These are phyloP conservation scores for Podarcis lilfordi DNA, from an alignment of 2,797 vertebrate species.

Conservation along the genomic window DNA sequence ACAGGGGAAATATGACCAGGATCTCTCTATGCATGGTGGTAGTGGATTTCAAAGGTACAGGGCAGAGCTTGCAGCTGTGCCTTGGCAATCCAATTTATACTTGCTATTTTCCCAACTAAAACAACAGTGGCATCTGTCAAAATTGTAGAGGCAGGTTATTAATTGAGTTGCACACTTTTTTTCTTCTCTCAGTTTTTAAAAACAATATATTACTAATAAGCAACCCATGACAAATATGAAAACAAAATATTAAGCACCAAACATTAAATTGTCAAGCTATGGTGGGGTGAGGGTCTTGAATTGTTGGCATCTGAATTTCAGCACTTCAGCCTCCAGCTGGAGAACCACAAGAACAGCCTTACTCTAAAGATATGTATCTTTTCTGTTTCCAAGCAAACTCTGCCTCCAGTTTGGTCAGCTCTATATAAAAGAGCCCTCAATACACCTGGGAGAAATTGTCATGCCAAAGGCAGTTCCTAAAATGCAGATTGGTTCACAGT, in stretches of 20 bases:
- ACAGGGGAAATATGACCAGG: too few species aligned
- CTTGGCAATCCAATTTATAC: not conserved
- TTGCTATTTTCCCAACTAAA: not conserved
- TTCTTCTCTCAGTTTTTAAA: not conserved
- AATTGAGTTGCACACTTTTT: not conserved
- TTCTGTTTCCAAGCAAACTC: not conserved
- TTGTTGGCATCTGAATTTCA: not conserved
- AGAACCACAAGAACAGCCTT: not conserved
- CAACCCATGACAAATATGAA: not conserved
- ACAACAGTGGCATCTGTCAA: not conserved
- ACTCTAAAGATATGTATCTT: too few species aligned
- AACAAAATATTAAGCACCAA: too few species aligned
- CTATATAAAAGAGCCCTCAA: not conserved
- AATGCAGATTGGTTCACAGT: not conserved
- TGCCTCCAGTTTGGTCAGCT: not conserved
- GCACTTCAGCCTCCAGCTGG: not conserved
- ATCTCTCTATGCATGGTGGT: not conserved
- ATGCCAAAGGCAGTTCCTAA: not conserved
- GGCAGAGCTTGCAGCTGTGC: too few species aligned
- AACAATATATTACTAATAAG: not conserved
- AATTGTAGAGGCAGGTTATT: not conserved
- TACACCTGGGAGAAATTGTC: not conserved
- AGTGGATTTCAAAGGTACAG: not conserved
- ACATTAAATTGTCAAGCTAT: not conserved
- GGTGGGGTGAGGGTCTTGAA: not conserved